Evolutionary conservation across 1,140 invertebrate genomes (phyloP), one percentile per base, ranked within the genome.

Genomic region (Drosophila ironensis): DNA sequence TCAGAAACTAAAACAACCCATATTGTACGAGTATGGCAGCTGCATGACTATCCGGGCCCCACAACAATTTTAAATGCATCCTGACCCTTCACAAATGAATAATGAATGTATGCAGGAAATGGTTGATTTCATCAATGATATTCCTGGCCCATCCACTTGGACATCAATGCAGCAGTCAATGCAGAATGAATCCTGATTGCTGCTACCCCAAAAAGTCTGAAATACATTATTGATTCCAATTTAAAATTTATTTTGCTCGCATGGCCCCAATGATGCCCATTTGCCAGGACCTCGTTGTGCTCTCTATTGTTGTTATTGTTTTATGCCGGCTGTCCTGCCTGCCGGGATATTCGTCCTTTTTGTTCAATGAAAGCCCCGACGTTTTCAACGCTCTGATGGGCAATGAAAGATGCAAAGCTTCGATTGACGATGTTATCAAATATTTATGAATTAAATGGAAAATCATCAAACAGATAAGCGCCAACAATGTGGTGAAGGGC

Each of bases 191-290:
- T 37, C 38, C 24, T 30, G 56, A 63, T 48, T 47, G 33, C 24
- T 24, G 19, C 60, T 19, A 40, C 42, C 22, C 35, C n/a, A n/a
- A 27, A 61, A 48, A 63, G 33, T 24, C 19, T 33, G 11, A 64
- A 46, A 73, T 74, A 61, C 30, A 78, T 84, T 78, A 84, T 84
- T 84, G 73, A 86, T 74, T 71, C 59, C 60, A 73, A 86, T 84
- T 84, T 64, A 73, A 67, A 78, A 78, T 77, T 69, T 60, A 72
- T 53, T 50, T 73, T 52, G 53, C 53, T 38, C 41, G 41, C 50
- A 30, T 68, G 52, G 37, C 25, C 17, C 14, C 19, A 27, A 59
- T 30, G 37, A 7, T 40, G 37, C 42, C 35, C 37, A 44, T 47
- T 19, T 28, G 8, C 19, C 19, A 20, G 2, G 5, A 2, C 20